phyloP scores from a whole-genome alignment of 2,113 vertebrate genomes.

The Tor tambroides region DNA sequence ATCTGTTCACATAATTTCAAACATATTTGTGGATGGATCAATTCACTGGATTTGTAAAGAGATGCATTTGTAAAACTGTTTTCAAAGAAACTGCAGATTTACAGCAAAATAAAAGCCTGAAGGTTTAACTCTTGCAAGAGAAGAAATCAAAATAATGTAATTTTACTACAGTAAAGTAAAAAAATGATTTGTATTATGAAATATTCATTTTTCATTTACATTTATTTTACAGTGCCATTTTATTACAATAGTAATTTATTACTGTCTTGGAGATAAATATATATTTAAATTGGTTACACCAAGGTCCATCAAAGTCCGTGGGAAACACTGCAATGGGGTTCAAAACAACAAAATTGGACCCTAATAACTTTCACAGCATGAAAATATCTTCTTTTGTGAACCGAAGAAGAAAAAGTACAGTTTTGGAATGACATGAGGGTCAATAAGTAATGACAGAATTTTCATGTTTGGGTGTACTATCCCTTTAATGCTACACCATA shows the following conservation, averaged over 20 bases:
- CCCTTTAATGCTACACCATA: neutral
- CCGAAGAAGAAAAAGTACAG: neutral
- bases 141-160: neutral
- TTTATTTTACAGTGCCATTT: neutral
- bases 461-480: neutral
- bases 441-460: neutral
- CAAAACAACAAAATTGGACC: neutral
- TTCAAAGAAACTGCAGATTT: neutral
- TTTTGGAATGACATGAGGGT: neutral
- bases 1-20: neutral
- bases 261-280: neutral
- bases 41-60: neutral
- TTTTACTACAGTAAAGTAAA: neutral
- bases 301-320: neutral
- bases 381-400: neutral
- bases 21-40: neutral
- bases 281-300: too few species aligned
- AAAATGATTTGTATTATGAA: too few species aligned
- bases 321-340: neutral
- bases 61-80: neutral
- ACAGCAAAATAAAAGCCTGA: neutral
- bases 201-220: too few species aligned
- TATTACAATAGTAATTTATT: neutral
- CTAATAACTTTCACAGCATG: neutral
- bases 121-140: neutral